Base-by-base conservation (phyloP, 2,888 invertebrate genomes). In the Drosophila paracracens region DNA sequence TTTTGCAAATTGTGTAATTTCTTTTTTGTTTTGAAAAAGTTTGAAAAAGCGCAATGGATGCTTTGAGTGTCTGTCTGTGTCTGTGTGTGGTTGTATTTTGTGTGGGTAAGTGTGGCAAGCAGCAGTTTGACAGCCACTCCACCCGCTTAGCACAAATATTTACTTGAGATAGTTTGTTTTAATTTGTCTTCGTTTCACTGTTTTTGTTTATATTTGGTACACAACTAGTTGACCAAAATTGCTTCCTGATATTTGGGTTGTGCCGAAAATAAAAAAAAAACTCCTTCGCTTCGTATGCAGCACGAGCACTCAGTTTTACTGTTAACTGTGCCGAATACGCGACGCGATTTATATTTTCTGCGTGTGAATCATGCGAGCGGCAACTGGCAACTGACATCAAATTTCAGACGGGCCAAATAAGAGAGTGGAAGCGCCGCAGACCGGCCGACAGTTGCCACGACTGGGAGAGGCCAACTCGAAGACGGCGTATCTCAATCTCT, bases 351-450 rank as follows among this genome's bases (percentile, higher is more conserved):
- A 71, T 68, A 43, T 64, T 51, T 66, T 50, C 51, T 65, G 52
- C 81, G 82, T 83, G 82, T 88, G 86, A 88, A 56, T 86, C 83
- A 82, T 73, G 57, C 80, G 71, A 88, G 78, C 66, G 71, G 58
- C 76, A 62, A 74, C 67, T 66, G 72, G 67, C 74, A 61, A 84
- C 84, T 84, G 80, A 58, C 74, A 74, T 65, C 59, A 79, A 76
- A 68, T 61, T 68, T 66, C 51, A 56, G 61, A 66, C 66, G 46
- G 73, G 68, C 73, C 76, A 79, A 72, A 74, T 63, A 81, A 66
- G 76, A 70, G 80, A 76, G 68, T 68, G 65, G 63, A 60, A 67
- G 35, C 50, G 62, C 48, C 72, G 46, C 27, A 51, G 72, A 69
- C 67, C 52, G 54, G 48, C 54, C 50, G 29, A 58, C 50, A 31